These are phyloP conservation scores for Falco biarmicus DNA, from an alignment of 2,797 vertebrate species.

Conservation along the genomic window DNA sequence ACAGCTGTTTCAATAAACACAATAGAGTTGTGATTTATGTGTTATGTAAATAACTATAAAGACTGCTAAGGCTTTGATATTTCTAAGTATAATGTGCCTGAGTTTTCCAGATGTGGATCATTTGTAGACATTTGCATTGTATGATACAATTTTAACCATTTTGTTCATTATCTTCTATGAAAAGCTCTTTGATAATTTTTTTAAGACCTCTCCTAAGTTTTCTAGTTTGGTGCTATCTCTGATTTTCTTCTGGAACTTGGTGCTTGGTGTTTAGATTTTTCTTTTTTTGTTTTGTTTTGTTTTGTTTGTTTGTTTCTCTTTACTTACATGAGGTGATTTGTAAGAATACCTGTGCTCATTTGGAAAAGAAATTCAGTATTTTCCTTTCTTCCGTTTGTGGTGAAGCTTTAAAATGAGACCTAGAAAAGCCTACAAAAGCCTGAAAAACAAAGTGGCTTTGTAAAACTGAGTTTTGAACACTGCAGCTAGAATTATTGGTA, in stretches of 20 bases:
- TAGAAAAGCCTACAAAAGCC: neutral
- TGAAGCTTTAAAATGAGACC: neutral
- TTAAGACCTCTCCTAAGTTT: neutral
- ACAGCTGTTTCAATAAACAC: neutral
- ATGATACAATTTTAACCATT: neutral
- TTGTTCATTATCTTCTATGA: neutral
- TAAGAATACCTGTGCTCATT: neutral
- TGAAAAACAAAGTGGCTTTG: neutral
- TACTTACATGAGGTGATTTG: neutral
- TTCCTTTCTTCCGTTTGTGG: neutral
- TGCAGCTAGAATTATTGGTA: neutral
- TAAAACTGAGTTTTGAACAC: neutral
- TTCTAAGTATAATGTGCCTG: neutral
- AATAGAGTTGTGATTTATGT: neutral
- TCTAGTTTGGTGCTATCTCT: neutral
- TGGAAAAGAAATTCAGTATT: neutral
- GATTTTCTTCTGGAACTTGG: neutral
- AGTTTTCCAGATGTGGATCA: neutral
- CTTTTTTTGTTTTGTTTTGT: no score
- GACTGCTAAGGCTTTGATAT: neutral
- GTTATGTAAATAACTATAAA: neutral
- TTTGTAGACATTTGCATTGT: neutral
- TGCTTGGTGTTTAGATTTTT: neutral
- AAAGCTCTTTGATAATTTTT: neutral
- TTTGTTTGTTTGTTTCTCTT: neutral